A percentile compares a stretch with the other conserved stretches of the same genome.
Conservation (phyloP, 2,113 vertebrate species). For the Prunella himalayana region DNA sequence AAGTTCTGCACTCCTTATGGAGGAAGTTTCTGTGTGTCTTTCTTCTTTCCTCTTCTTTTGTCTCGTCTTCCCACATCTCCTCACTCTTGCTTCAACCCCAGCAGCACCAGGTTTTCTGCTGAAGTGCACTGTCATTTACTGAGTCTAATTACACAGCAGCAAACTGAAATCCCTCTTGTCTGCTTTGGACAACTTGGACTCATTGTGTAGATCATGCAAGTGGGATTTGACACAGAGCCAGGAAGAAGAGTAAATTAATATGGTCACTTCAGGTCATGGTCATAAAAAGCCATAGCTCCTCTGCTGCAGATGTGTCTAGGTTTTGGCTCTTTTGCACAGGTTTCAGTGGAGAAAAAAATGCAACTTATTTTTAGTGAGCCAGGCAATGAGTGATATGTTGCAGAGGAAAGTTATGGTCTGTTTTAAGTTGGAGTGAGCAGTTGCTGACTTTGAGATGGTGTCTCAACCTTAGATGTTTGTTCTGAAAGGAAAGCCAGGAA, state of each 20-base stretch:
- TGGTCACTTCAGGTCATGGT: constrained; percentile 14
- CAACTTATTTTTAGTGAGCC: not conserved
- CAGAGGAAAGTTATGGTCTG: not conserved
- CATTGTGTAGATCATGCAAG: not conserved
- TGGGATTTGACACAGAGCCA: not conserved
- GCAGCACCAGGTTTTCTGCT: not conserved
- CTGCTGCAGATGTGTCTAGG: not conserved
- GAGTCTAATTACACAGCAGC: not conserved
- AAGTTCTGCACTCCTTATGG: not conserved
- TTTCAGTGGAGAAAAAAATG: not conserved
- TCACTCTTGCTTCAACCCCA: not conserved
- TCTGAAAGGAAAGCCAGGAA: not conserved
- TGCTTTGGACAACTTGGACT: not conserved
- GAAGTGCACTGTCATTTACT: not conserved
- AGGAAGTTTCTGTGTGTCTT: not conserved
- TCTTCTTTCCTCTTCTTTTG: not conserved
- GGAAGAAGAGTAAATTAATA: not conserved
- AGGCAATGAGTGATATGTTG: not conserved
- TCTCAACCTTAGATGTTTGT: not conserved
- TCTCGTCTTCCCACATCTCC: not conserved
- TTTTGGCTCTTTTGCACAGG: not conserved
- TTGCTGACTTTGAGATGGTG: not conserved
- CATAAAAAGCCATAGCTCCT: not conserved
- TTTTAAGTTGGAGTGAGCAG: not conserved
- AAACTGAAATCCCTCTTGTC: not conserved